Conservation (phyloP, 2,113 vertebrate species). For the Grus americana region DNA sequence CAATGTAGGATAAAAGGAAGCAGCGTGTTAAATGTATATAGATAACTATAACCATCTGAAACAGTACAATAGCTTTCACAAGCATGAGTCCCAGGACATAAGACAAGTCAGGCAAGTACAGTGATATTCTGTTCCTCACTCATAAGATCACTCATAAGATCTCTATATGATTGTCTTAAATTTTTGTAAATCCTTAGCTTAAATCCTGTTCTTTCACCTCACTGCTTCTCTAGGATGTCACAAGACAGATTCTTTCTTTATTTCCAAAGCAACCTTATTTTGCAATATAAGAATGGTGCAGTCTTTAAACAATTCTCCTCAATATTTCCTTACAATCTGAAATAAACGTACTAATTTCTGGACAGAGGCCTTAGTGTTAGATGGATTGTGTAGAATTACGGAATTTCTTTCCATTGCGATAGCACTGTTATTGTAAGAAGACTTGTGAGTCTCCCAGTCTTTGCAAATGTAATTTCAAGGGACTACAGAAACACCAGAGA, state of each 20-base stretch:
- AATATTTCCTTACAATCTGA: not conserved
- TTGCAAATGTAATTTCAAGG: not conserved
- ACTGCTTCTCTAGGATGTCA: not conserved
- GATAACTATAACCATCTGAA: not conserved
- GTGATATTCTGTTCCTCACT: not conserved
- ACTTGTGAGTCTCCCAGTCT: not conserved
- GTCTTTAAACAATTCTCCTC: not conserved
- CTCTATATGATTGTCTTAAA: not conserved
- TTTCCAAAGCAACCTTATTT: not conserved
- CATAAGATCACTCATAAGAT: not conserved
- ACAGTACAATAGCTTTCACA: not conserved
- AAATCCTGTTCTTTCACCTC: not conserved
- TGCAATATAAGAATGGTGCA: not conserved
- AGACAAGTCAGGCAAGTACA: not conserved
- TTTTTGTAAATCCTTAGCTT: not conserved
- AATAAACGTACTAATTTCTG: not conserved
- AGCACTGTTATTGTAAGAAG: not conserved
- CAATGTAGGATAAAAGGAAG: not conserved
- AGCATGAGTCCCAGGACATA: not conserved
- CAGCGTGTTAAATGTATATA: not conserved
- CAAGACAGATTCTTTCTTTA: not conserved
- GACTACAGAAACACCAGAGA: not conserved
- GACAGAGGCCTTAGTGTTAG: not conserved
- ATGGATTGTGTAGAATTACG: not conserved
- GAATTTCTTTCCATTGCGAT: not conserved